These are phyloP conservation scores for Drosophila nasuta DNA, from an alignment of 1,140 invertebrate species.

Conservation along the genomic window DNA sequence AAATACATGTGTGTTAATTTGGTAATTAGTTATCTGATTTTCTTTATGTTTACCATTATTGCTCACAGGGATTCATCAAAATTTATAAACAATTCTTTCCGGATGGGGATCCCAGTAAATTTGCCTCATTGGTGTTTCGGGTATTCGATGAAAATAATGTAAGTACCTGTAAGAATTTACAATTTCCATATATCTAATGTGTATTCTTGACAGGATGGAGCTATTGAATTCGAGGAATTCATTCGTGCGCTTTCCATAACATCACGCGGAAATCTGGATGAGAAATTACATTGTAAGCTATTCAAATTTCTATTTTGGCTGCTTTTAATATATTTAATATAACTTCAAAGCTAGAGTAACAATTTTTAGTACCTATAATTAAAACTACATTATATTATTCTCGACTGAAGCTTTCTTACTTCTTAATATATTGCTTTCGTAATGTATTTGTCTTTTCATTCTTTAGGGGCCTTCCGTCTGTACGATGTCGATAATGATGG, in stretches of 20 bases:
- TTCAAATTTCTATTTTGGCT: constrained; percentile 85
- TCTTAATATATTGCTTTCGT: too few relatives aligned
- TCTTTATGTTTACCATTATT: constrained; percentile 12
- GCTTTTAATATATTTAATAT: too few relatives aligned
- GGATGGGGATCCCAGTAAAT: constrained; percentile 98
- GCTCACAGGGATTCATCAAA: constrained; percentile 96
- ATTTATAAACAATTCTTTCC: constrained; percentile 99
- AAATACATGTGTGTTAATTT: neutral
- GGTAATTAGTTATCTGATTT: neutral
- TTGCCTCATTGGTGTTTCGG: constrained; percentile 97
- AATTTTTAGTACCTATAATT: too few relatives aligned
- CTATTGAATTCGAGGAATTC: constrained; percentile 99
- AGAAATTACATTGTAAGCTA: constrained; percentile 97
- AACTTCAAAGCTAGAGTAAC: too few relatives aligned
- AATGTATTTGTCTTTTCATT: too few relatives aligned
- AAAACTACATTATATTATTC: too few relatives aligned
- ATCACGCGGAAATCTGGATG: constrained; percentile 97
- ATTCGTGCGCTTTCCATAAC: constrained; percentile 97
- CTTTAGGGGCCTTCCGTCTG: constrained; percentile 96
- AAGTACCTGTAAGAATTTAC: constrained; percentile 85
- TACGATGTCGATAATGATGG: constrained; percentile 99
- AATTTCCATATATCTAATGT: neutral
- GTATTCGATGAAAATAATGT: constrained; percentile 99
- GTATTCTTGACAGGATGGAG: constrained; percentile 93
- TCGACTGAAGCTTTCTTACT: too few relatives aligned